Percentiles rank a stretch among this genome's conserved stretches.
These are phyloP conservation scores for Cisticola juncidis DNA, from an alignment of 2,113 vertebrate genomes.

Conservation along the genomic window DNA sequence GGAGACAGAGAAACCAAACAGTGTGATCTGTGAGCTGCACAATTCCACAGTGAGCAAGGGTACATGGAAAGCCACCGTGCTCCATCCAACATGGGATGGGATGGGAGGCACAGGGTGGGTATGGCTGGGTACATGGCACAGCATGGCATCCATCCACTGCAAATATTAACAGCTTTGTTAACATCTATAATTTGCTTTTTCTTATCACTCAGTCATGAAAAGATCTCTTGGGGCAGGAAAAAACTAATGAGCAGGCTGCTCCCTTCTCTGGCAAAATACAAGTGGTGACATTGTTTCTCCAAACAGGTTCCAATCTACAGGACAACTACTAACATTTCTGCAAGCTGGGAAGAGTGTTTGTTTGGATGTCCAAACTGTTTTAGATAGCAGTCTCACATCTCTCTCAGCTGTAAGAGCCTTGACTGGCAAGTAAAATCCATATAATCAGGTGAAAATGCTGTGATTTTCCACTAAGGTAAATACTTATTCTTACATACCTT, in stretches of 20 bases:
- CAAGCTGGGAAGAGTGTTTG: background rate
- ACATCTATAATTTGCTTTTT: background rate
- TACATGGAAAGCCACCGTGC: rapidly evolving
- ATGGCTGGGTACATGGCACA: background rate
- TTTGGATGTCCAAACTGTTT: background rate
- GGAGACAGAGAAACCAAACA: background rate
- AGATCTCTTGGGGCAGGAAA: background rate
- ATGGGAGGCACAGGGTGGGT: background rate
- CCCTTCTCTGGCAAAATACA: background rate
- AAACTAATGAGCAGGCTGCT: background rate
- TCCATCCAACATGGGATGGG: background rate
- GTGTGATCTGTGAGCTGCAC: rapidly evolving
- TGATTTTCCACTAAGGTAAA: background rate
- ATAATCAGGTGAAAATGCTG: background rate
- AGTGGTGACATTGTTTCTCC: background rate
- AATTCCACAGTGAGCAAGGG: rapidly evolving
- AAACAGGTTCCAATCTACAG: background rate
- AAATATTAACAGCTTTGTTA: background rate
- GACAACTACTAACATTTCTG: background rate
- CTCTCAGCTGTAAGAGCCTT: background rate
- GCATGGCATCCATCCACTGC: background rate
- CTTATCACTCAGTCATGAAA: background rate
- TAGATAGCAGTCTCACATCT: background rate
- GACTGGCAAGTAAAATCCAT: conserved; percentile 1
- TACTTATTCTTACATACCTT: background rate